Base-by-base conservation (phyloP, 2,113 vertebrate species). In the Stomatorhinus ivindoensis region DNA sequence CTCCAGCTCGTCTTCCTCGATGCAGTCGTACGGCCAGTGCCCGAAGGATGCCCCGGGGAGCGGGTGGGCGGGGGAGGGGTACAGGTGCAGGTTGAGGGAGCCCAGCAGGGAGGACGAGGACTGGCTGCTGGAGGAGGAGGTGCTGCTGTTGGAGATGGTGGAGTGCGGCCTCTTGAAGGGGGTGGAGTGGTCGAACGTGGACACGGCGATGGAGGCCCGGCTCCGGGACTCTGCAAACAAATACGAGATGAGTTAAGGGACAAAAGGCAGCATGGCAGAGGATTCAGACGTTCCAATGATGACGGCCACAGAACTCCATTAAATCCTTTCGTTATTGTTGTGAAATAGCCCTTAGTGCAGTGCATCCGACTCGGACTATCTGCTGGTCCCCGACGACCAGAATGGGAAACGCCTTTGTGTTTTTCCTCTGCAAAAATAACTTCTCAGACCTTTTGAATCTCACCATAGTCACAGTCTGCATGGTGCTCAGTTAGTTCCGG, bases 71-170 rank as follows among this genome's bases (percentile, higher is more conserved):
- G 94, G 93, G 0, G 94, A 93, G 50, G 94, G 91, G 76, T 95
- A 95, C 2, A 95, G 90, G 24, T 96, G 96, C 80, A 95, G 94
- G 89, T 95, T 96, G 90, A 95, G 94, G 0, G 96, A 95, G 47
- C 95, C 95, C 92, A 96, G 94, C 88, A 96, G 92, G 1, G 96
- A 97, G 50, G 96, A 96, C 0, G 96, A 96, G 0, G 96, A 95
- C 92, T 96, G 95, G 93, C 96, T 96, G 92, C 96, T 94, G 88
- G 96, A 97, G 55, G 97, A 97, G 15, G 97, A 96, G 4, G 95
- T 97, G 94, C 96, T 97, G 94, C 96, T 96, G 94, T 96, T 96
- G 83, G 96, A 97, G 94, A 97, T 95, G 55, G 96, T 97, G 89
- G 96, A 97, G 92, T 97, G 96, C 0, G 96, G 96, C 47, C 96